Percentiles rank a stretch among this genome's conserved stretches.
Conservation (phyloP, 2,113 vertebrate species). For the Grus americana region DNA sequence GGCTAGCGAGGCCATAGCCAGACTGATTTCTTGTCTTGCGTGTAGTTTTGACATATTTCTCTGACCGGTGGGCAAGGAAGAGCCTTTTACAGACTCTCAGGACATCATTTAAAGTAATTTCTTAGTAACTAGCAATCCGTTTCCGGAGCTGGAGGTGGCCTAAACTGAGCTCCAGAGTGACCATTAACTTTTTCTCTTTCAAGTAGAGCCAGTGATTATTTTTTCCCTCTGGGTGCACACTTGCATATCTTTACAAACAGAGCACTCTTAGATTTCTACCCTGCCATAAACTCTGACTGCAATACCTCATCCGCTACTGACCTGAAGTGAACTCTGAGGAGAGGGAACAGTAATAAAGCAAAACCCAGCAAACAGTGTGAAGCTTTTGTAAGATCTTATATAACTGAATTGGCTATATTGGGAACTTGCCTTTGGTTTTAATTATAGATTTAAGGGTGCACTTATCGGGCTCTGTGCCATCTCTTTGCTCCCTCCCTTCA, state of each 20-base stretch:
- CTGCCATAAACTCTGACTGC: constrained; percentile 47
- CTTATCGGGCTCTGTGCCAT: constrained; percentile 46
- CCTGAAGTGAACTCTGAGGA: constrained; percentile 52
- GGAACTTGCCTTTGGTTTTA: constrained; percentile 60
- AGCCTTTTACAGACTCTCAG: not conserved
- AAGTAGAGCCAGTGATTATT: constrained; percentile 49
- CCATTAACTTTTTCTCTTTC: constrained; percentile 53
- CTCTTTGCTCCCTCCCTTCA: constrained; percentile 46
- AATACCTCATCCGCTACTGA: constrained; percentile 40
- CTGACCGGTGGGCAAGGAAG: not conserved
- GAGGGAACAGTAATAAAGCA: constrained; percentile 55
- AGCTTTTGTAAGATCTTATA: constrained; percentile 54
- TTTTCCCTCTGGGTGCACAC: constrained; percentile 44
- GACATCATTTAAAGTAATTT: not conserved
- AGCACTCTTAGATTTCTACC: constrained; percentile 38
- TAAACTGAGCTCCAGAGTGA: not conserved
- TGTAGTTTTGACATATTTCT: not conserved
- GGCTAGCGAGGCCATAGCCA: not conserved
- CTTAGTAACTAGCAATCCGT: not conserved
- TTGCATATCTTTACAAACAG: constrained; percentile 46
- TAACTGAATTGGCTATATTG: constrained; percentile 59
- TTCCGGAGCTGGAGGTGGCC: not conserved
- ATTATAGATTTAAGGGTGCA: constrained; percentile 61
- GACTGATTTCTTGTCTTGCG: not conserved
- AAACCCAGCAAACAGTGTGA: constrained; percentile 42